Percentiles rank a stretch among this genome's conserved stretches.
phyloP scores from a whole-genome alignment of 1,140 invertebrate genomes.

The Drosophila arawakana region DNA sequence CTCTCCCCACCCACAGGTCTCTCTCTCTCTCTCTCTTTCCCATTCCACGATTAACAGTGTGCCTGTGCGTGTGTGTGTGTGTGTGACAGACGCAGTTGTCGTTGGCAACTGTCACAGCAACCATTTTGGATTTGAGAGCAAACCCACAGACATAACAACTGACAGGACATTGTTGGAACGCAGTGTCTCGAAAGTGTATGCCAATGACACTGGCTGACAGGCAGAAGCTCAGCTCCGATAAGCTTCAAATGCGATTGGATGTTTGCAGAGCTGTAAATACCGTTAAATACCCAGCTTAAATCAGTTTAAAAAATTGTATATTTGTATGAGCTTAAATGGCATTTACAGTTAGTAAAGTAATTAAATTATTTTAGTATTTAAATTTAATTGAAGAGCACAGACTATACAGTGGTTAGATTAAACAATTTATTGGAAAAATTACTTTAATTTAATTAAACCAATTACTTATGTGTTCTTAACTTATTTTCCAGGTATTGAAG shows the following conservation, averaged over 20 bases:
- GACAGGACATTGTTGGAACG: conserved; percentile 60
- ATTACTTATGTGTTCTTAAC: no score
- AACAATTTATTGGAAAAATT: no score
- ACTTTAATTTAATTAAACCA: not conserved
- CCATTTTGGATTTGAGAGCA: conserved; percentile 48
- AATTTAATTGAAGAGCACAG: not conserved
- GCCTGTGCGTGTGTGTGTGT: not conserved
- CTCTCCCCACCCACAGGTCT: not conserved
- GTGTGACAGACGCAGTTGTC: conserved; percentile 61
- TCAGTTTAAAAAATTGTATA: no score
- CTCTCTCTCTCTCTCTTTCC: not conserved
- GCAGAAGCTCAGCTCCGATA: conserved; percentile 21
- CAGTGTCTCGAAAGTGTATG: conserved; percentile 21
- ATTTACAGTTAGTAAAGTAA: no score
- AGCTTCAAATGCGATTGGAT: conserved; percentile 13
- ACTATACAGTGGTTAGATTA: no score
- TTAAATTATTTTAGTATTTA: no score
- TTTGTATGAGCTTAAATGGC: no score
- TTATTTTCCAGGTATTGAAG: conserved; percentile 90
- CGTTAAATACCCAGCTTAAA: not conserved
- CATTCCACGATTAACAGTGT: conserved; percentile 1
- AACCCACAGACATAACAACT: conserved; percentile 48
- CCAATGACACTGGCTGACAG: conserved; percentile 21
- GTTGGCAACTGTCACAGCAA: conserved; percentile 60
- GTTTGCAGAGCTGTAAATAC: not conserved